Conservation (phyloP, 2,113 vertebrate species). For the Oxyruncus cristatus region DNA sequence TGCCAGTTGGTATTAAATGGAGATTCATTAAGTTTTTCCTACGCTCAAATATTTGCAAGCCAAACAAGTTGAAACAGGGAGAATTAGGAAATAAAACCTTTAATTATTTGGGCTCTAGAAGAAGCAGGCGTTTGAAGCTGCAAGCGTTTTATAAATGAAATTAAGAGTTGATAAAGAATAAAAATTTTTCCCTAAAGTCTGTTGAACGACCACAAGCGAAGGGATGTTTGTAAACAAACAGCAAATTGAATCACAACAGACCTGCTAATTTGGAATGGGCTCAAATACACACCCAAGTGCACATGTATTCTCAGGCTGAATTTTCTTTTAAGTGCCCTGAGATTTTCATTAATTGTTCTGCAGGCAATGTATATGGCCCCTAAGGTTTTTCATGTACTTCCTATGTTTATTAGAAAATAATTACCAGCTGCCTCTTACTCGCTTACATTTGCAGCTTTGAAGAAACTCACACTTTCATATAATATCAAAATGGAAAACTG, state of each 20-base stretch:
- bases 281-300: neutral
- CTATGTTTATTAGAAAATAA: constrained; percentile 60
- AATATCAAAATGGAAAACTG: constrained; percentile 37
- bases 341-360: constrained; percentile 28
- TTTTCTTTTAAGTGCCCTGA: constrained; percentile 1
- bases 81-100: neutral
- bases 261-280: neutral
- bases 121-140: neutral
- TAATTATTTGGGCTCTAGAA: neutral
- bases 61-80: neutral
- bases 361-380: neutral
- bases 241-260: neutral
- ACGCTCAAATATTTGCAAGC: neutral
- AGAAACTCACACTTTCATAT: constrained; percentile 33
- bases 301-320: neutral
- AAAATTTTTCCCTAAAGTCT: neutral
- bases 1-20: neutral
- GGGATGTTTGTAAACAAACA: neutral
- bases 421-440: constrained; percentile 9
- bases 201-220: neutral
- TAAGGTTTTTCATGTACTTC: constrained; percentile 8
- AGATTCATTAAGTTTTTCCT: neutral
- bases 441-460: constrained; percentile 28
- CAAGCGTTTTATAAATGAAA: neutral
- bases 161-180: neutral